Evolutionary conservation across 2,113 vertebrate genomes (phyloP), one percentile per base, ranked within the genome.

Genomic region (Caretta caretta): DNA sequence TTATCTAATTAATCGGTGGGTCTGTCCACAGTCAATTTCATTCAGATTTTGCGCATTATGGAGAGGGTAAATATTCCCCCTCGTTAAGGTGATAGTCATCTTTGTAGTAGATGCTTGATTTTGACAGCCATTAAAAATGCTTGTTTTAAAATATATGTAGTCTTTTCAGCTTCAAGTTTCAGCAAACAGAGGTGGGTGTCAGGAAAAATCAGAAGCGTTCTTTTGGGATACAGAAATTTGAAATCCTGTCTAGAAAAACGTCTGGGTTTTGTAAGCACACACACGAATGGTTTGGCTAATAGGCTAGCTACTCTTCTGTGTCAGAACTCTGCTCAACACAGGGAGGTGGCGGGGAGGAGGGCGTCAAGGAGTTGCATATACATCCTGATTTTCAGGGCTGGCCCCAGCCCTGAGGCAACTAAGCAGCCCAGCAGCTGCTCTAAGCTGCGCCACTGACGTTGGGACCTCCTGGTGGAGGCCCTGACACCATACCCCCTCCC

Each of bases 91-190:
- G 13, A 78, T 27, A 92, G 69, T 62, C 90, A 46, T 46, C 79
- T 87, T 85, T 84, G 80, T 82, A 78, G 6, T 69, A 84, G 65
- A 56, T 90, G 29, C 38, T 46, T 88, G 69, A 24, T 51, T 95
- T 78, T 65, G 72, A 78, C 59, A 89, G 59, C 80, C 54, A 48
- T 16, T 54, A 29, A 84, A 93, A 80, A 69, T 50, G 85, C 59
- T 89, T 97, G 62, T 69, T 69, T 69, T 19, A n/a, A 69, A 69
- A 88, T 56, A 75, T 48, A 76, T 56, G 53, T 51, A 75, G 20
- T 46, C 48, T 90, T 94, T 95, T 92, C 86, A 87, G 87, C 84
- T 96, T 83, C 76, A 49, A 49, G n/a, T 83, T 96, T 93, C 87
- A 93, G 83, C 75, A 83, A 94, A 69, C 76, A 42, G 50, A 95